A percentile compares a stretch with the other conserved stretches of the same genome.
Conservation (phyloP, 2,797 vertebrate genomes). For the Bucorvus abyssinicus region DNA sequence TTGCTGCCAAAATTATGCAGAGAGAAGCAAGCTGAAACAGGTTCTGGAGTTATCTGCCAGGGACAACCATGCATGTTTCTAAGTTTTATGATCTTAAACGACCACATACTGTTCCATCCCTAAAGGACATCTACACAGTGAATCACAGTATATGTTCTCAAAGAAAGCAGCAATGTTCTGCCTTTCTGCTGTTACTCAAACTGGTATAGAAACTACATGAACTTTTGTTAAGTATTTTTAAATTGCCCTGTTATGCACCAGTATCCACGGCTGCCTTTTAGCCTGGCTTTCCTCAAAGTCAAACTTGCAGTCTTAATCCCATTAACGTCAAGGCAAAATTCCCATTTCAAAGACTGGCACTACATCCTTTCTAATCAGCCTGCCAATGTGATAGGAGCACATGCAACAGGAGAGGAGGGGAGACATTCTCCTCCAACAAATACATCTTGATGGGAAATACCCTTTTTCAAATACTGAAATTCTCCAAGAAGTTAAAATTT, state of each 20-base stretch:
- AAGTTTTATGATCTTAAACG: background rate
- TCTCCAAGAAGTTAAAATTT: background rate
- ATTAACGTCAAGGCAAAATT: background rate
- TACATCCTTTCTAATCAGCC: background rate
- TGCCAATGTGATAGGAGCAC: background rate
- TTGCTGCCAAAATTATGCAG: background rate
- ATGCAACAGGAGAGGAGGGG: background rate
- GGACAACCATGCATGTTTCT: background rate
- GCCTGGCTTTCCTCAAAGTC: background rate
- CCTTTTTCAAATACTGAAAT: background rate
- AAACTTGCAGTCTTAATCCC: background rate
- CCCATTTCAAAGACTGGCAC: background rate
- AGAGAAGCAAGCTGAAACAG: background rate
- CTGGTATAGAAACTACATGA: background rate
- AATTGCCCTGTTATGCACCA: background rate
- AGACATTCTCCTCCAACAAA: background rate
- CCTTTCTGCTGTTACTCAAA: background rate
- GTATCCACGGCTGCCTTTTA: background rate
- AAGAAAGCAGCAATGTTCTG: background rate
- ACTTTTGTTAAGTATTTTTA: background rate
- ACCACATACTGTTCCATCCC: background rate
- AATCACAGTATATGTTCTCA: background rate
- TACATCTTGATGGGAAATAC: background rate
- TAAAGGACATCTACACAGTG: background rate
- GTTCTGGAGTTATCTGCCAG: background rate